Evolutionary conservation across 2,113 vertebrate genomes (phyloP), one percentile per base, ranked within the genome.

Genomic region (Elephantulus edwardii): DNA sequence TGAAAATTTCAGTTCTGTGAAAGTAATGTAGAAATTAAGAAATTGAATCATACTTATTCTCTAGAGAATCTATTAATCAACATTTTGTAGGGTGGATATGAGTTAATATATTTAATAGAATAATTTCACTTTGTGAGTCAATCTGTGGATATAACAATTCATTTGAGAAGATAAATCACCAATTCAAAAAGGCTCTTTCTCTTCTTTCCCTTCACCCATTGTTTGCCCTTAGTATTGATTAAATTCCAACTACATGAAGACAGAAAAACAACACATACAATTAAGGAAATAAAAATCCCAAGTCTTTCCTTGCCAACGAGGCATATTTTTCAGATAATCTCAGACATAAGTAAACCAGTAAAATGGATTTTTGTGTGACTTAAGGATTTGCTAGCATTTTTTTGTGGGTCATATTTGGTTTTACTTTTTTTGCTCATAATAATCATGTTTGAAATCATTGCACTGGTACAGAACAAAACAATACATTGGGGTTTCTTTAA

Each of bases 241-340:
- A 90, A 88, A 87, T 76, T 90, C 8, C 66, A 28, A 84, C 68
- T 76, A 62, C 11, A 88, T 92, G 74, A 88, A 92, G 46, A 91
- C 82, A 92, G 78, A 74, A 92, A 87, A 35, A 76, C 30, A 81
- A 78, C 80, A 52, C 17, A 8, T 58, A 85, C 48, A 78, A 19
- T 71, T 82, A 52, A 90, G 52, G 26, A 86, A 90, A 71, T 77
- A 66, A 58, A 89, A 72, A 88, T 81, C 22, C 19, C 2, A 38
- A 70, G 42, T 24, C 50, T 22, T 86, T 75, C 84, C 28, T 71
- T 86, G 20, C 52, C 22, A 76, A 76, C 11, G 42, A 66, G 30
- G 8, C 1, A 11, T 62, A 46, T 70, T 50, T 76, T 70, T 77
- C 26, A 82, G 56, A 70, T 64, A 68, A 3, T 80, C 16, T 1